Evolutionary conservation across 2,113 vertebrate genomes (phyloP).

Genomic region (Rhipidura dahli): DNA sequence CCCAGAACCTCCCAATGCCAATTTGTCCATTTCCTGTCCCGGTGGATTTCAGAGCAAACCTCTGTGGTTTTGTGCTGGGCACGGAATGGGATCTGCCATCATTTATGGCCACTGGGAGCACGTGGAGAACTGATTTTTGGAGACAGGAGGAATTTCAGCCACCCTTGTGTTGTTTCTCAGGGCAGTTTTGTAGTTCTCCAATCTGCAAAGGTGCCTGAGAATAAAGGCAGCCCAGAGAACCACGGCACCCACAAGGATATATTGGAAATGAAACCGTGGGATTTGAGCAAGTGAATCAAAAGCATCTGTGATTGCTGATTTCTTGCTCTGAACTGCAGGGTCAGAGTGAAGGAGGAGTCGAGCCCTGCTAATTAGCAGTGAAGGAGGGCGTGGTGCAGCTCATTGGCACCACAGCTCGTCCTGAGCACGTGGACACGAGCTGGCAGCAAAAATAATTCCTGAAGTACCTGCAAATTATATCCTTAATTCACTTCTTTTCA

Average conservation of each 20-base stretch:
- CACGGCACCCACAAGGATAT: rapidly evolving
- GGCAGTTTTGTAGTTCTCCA: neutral
- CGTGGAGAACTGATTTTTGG: neutral
- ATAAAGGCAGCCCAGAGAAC: neutral
- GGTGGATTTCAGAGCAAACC: neutral
- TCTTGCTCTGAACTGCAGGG: neutral
- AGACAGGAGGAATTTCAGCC: neutral
- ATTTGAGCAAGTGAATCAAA: neutral
- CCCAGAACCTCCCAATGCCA: neutral
- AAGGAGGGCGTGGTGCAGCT: neutral
- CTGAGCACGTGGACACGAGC: neutral
- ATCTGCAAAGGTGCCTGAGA: neutral
- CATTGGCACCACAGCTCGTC: neutral
- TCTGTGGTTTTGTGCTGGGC: neutral
- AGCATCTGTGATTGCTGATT: neutral
- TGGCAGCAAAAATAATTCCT: neutral
- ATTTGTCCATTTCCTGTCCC: neutral
- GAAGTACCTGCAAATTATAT: neutral
- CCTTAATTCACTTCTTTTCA: neutral
- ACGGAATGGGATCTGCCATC: neutral
- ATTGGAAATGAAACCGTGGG: neutral
- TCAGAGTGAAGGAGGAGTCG: neutral
- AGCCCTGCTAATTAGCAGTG: neutral
- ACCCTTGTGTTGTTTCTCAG: neutral
- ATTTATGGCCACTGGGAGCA: neutral